Evolutionary conservation across 2,113 vertebrate genomes (phyloP), one percentile per base, ranked within the genome.

Genomic region (Sapajus apella): DNA sequence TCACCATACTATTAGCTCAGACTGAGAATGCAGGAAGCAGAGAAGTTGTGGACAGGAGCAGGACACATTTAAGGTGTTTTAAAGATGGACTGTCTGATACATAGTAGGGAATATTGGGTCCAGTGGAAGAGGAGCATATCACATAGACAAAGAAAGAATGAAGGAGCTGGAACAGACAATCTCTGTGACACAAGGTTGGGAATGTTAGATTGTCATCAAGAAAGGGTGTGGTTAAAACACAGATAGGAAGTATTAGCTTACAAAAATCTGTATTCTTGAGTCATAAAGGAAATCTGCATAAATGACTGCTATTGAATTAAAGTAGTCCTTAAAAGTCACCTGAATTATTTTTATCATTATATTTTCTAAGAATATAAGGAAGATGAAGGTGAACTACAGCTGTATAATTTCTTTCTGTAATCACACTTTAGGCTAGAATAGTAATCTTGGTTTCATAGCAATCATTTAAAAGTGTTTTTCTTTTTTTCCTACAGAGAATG

Each of bases 391-490:
- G 87, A 56, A 66, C 14, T n/a, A 89, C 1, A 75, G 43, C 32
- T 87, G 79, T 37, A n/a, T 47, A 84, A 90, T 47, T 83, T 93
- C 72, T 79, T 95, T 50, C 25, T 70, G 8, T 47, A 94, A 72
- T 76, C 80, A 92, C 23, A 82, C 32, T 94, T 83, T 21, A 84
- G 56, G 25, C 61, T 76, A 58, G 25, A 94, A 94, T 55, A 97
- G 30, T 81, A 89, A 90, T 91, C 94, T 64, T 83, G 17, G 37
- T 52, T 85, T 86, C 30, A 86, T 3, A 92, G 50, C 37, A 93
- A 83, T 87, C 35, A 93, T 72, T 97, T 80, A 68, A 96, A 94
- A 88, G 37, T 90, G 5, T 43, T 75, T 37, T 66, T 64, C 61
- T 64, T 76, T 72, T 56, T 56, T 80, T 47, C 68, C 77, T 76